phyloP scores from a whole-genome alignment of 2,888 invertebrate genomes.

The Microplitis manilae region DNA sequence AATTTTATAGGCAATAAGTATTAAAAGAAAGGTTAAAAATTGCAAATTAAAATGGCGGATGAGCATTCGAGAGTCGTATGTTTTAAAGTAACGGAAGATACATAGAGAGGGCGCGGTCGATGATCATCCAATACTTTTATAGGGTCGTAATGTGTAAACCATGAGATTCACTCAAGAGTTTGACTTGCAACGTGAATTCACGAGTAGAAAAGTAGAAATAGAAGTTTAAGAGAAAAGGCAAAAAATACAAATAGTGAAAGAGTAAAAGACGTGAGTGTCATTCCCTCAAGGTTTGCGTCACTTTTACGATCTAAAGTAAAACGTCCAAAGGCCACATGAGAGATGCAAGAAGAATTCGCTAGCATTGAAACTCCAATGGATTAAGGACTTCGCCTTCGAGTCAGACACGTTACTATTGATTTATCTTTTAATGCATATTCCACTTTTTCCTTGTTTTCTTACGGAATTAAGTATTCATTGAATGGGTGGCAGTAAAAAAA shows the following conservation, averaged over 20 bases:
- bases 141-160: constrained; percentile 65
- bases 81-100: not conserved
- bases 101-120: not conserved
- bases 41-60: no score
- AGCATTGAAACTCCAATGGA: constrained; percentile 5
- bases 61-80: not conserved
- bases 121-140: constrained; percentile 58
- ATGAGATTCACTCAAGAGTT: constrained; percentile 54
- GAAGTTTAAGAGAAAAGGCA: constrained; percentile 24
- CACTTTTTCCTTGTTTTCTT: not conserved
- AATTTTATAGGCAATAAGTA: no score
- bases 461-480: not conserved
- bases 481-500: not conserved
- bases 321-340: not conserved
- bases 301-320: constrained; percentile 18
- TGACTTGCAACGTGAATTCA: constrained; percentile 47
- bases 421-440: not conserved
- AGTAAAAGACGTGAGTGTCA: constrained; percentile 15
- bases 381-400: not conserved
- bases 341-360: constrained; percentile 11
- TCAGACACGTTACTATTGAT: not conserved
- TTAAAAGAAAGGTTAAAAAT: no score
- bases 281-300: not conserved
- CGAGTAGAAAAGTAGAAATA: constrained; percentile 41
- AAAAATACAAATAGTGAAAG: not conserved